A percentile compares a stretch with the other conserved stretches of the same genome.
phyloP scores from a whole-genome alignment of 2,797 vertebrate species.

The Orientallactaga sibirica region DNA sequence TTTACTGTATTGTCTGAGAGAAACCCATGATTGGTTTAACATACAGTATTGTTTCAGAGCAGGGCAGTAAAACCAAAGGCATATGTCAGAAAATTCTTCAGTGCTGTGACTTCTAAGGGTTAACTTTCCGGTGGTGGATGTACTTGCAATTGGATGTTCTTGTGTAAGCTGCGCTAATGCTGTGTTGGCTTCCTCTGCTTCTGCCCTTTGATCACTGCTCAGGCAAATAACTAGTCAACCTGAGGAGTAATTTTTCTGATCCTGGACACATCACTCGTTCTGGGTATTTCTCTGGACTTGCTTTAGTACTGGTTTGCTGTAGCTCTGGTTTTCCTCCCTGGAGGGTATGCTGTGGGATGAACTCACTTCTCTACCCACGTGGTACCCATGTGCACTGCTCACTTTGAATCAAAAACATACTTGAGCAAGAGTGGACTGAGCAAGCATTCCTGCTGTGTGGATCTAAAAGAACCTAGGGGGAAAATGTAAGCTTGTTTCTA shows the following conservation, averaged over 20 bases:
- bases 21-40: background rate
- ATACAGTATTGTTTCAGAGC: background rate
- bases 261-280: background rate
- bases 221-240: rapidly evolving
- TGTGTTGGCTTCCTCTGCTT: background rate
- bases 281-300: background rate
- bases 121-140: background rate
- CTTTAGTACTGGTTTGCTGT: background rate
- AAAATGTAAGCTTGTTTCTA: background rate
- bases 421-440: background rate
- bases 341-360: background rate
- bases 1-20: background rate
- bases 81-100: background rate
- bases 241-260: background rate
- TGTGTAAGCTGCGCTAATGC: background rate
- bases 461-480: background rate
- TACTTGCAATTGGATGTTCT: background rate
- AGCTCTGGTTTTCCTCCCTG: background rate
- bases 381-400: background rate
- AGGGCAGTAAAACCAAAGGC: background rate
- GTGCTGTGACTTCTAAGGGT: background rate
- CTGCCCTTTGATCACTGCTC: rapidly evolving
- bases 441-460: background rate
- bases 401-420: background rate
- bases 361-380: background rate